phyloP scores from a whole-genome alignment of 2,888 invertebrate species.

The Hylaea fasciaria region DNA sequence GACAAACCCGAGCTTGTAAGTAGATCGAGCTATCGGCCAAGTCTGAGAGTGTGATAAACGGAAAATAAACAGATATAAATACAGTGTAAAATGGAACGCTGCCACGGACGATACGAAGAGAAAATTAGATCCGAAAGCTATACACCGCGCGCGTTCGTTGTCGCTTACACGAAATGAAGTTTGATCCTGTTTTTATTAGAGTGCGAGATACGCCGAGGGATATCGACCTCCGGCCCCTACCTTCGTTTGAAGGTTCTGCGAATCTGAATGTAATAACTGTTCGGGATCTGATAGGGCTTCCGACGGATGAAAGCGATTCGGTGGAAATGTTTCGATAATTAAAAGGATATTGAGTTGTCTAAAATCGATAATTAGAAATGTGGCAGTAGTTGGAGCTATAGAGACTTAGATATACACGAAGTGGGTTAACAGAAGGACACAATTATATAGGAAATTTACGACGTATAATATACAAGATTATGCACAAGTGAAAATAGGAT shows the following conservation, averaged over 20 bases:
- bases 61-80: slow-evolving; percentile 46
- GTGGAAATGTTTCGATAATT: slow-evolving; percentile 21
- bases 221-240: slow-evolving; percentile 33
- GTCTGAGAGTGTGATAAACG: slow-evolving; percentile 37
- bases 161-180: slow-evolving; percentile 64
- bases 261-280: slow-evolving; percentile 30
- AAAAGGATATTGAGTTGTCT: slow-evolving; percentile 17
- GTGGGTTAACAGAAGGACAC: not conserved
- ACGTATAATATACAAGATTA: too few relatives aligned
- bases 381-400: not conserved
- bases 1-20: slow-evolving; percentile 24
- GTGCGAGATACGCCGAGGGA: slow-evolving; percentile 41
- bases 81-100: slow-evolving; percentile 45
- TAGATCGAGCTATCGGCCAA: slow-evolving; percentile 23
- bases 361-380: not conserved
- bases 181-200: slow-evolving; percentile 64
- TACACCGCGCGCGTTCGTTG: slow-evolving; percentile 60
- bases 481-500: too few relatives aligned
- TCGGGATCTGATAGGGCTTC: slow-evolving; percentile 19
- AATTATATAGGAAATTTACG: too few relatives aligned
- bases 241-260: slow-evolving; percentile 21
- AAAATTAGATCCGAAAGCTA: slow-evolving; percentile 71
- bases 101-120: slow-evolving; percentile 41
- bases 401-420: too few relatives aligned
- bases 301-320: slow-evolving; percentile 23